phyloP scores from a whole-genome alignment of 2,797 vertebrate species.

The Ctenopoma multispine region DNA sequence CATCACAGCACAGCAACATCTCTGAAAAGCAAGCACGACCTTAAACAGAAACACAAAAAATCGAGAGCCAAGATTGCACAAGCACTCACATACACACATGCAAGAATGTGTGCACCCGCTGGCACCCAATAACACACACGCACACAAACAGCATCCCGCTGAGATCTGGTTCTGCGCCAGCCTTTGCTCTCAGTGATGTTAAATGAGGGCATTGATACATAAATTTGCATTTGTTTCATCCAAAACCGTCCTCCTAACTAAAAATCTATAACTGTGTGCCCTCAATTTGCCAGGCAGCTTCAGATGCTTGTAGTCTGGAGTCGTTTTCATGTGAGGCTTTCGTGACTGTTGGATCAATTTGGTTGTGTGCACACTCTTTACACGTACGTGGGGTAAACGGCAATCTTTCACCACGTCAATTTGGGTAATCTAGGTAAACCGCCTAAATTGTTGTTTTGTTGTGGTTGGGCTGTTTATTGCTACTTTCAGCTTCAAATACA shows the following conservation, averaged over 20 bases:
- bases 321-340: constrained; percentile 39
- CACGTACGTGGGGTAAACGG: constrained; percentile 34
- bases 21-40: constrained; percentile 65
- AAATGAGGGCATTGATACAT: constrained; percentile 75
- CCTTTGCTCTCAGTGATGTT: constrained; percentile 59
- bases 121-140: constrained; percentile 18
- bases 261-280: constrained; percentile 55
- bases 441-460: not conserved
- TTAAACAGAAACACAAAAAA: constrained; percentile 32
- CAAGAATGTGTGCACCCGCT: constrained; percentile 8
- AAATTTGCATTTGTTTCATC: constrained; percentile 77
- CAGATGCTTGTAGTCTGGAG: constrained; percentile 50
- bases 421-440: constrained; percentile 38
- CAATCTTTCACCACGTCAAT: constrained; percentile 22
- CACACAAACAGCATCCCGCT: constrained; percentile 47
- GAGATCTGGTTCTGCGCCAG: constrained; percentile 59
- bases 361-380: constrained; percentile 29
- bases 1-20: constrained; percentile 65
- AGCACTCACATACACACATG: constrained; percentile 2
- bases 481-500: not conserved
- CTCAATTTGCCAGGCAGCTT: constrained; percentile 55
- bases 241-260: constrained; percentile 44
- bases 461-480: not conserved
- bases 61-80: constrained; percentile 2
- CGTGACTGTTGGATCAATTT: constrained; percentile 38